phyloP scores from a whole-genome alignment of 2,888 invertebrate species.

The Dicyrtoma fusca region DNA sequence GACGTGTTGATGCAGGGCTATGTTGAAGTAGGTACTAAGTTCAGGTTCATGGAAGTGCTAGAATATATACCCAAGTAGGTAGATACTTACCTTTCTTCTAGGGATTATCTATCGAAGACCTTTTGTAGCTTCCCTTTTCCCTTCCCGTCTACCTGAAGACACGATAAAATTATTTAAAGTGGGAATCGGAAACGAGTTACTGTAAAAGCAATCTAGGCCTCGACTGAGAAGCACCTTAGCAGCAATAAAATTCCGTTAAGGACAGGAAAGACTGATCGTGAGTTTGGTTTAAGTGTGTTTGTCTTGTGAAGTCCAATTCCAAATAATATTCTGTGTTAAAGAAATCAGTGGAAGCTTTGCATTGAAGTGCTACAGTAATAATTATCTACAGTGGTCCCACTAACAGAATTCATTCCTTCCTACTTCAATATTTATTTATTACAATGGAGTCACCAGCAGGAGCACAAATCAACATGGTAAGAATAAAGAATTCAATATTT shows the following conservation, averaged over 20 bases:
- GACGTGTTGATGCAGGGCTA: background rate
- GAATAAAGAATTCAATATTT: no score
- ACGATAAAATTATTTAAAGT: constrained; percentile 9
- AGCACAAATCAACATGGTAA: no score
- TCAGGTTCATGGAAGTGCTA: constrained; percentile 30
- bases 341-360: background rate
- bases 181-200: background rate
- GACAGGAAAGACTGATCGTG: no score
- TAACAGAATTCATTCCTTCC: no score
- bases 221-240: background rate
- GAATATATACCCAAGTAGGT: no score
- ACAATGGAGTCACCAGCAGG: no score
- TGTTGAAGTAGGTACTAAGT: background rate
- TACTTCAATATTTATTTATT: no score
- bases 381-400: no score
- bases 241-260: background rate
- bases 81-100: constrained; percentile 1
- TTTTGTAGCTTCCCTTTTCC: constrained; percentile 10
- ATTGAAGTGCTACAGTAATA: background rate
- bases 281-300: no score
- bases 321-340: no score
- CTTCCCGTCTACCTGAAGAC: background rate
- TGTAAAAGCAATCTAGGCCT: constrained; percentile 9
- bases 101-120: background rate
- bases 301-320: no score